These are phyloP conservation scores for Vannuccia rotundouncinata DNA, from an alignment of 2,888 invertebrate species.

Conservation along the genomic window DNA sequence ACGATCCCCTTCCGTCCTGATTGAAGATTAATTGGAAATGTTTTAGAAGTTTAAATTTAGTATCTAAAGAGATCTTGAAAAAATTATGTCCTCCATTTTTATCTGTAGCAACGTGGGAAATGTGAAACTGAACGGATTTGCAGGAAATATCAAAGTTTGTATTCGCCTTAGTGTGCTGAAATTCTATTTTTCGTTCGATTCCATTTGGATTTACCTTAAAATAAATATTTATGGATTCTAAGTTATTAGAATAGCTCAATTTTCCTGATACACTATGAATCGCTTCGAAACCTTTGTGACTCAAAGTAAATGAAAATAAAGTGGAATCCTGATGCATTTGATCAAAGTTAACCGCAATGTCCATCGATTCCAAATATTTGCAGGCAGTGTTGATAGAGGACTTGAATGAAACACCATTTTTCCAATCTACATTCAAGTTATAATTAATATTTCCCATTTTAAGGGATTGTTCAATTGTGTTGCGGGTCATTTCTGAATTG, in stretches of 20 bases:
- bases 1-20: background rate
- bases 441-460: background rate
- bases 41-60: background rate
- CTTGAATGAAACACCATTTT: background rate
- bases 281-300: background rate
- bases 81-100: background rate
- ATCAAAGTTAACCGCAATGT: background rate
- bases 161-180: background rate
- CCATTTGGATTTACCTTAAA: background rate
- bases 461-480: background rate
- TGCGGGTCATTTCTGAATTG: background rate
- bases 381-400: background rate
- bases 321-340: background rate
- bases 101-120: background rate
- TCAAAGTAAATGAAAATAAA: background rate
- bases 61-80: background rate
- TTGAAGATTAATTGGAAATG: conserved; percentile 8
- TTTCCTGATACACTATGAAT: background rate
- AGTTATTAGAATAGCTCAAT: background rate
- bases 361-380: background rate
- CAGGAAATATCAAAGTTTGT: background rate
- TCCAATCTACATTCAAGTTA: background rate
- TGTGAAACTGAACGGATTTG: background rate
- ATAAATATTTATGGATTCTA: background rate
- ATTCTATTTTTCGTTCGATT: background rate